These are phyloP conservation scores for Anaspis maculata DNA, from an alignment of 2,888 invertebrate genomes.

Conservation along the genomic window DNA sequence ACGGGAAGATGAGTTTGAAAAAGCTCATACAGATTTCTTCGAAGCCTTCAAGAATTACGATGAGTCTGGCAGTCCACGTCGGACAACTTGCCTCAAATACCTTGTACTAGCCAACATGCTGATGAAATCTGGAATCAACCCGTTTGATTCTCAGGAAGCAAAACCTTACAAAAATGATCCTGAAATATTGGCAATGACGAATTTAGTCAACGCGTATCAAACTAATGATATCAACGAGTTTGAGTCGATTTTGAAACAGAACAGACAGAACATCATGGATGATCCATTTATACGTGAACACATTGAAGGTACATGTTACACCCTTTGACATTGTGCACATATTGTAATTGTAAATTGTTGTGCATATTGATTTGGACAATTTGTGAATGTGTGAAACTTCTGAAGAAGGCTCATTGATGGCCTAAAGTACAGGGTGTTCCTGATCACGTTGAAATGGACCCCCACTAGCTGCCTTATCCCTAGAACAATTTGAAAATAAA, in stretches of 20 bases:
- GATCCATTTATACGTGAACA: conserved; percentile 98
- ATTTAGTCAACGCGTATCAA: conserved; percentile 93
- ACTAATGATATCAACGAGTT: conserved; percentile 98
- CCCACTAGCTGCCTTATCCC: too few species aligned
- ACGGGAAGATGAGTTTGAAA: conserved; percentile 94
- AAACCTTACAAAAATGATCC: conserved; percentile 99
- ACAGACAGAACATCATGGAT: conserved; percentile 95
- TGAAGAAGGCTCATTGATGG: too few species aligned
- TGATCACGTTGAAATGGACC: too few species aligned
- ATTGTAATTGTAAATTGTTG: conserved; percentile 1
- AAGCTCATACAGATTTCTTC: conserved; percentile 98
- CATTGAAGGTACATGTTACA: too few species aligned
- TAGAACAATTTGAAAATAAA: too few species aligned
- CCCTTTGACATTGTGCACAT: conserved; percentile 37
- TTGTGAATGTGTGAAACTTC: too few species aligned
- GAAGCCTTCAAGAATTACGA: conserved; percentile 99
- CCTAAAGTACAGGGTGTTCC: too few species aligned
- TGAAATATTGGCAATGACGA: conserved; percentile 97
- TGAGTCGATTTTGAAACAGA: conserved; percentile 90
- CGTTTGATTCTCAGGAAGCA: conserved; percentile 99
- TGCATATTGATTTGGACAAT: too few species aligned
- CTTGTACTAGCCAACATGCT: conserved; percentile 98
- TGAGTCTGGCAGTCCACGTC: conserved; percentile 91
- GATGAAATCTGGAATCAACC: conserved; percentile 98
- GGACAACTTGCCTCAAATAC: conserved; percentile 93